phyloP scores from a whole-genome alignment of 2,797 vertebrate species.

The Rhinichthys osculus region DNA sequence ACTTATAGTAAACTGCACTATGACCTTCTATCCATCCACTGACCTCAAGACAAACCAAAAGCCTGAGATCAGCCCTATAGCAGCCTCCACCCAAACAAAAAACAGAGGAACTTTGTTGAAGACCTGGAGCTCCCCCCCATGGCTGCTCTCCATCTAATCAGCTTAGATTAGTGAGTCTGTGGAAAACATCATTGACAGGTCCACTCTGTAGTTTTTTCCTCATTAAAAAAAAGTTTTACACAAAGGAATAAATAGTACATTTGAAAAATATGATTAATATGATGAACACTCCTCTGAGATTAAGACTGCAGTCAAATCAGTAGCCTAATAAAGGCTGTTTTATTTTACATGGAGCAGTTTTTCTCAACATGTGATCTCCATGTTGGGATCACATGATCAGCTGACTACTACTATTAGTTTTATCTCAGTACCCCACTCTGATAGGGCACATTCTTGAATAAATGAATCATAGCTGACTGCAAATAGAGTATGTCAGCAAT shows the following conservation, averaged over 20 bases:
- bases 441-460: not conserved
- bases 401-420: not conserved
- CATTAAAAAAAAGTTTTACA: not conserved
- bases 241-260: not conserved
- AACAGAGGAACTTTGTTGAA: not conserved
- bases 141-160: slow-evolving; percentile 23
- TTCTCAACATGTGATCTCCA: not conserved
- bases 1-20: not conserved
- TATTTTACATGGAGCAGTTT: not conserved
- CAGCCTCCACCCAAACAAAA: slow-evolving; percentile 13
- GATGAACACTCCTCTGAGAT: not conserved
- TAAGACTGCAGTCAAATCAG: not conserved
- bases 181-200: not conserved
- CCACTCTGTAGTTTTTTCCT: not conserved
- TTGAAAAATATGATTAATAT: not conserved
- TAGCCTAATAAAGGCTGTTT: not conserved
- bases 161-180: not conserved
- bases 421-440: not conserved
- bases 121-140: slow-evolving; percentile 50
- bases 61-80: slow-evolving; percentile 4
- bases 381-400: not conserved
- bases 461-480: not conserved
- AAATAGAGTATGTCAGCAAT: not conserved
- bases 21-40: not conserved
- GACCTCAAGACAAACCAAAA: slow-evolving; percentile 24